phyloP scores from a whole-genome alignment of 2,113 vertebrate genomes.

The Loxodonta africana region DNA sequence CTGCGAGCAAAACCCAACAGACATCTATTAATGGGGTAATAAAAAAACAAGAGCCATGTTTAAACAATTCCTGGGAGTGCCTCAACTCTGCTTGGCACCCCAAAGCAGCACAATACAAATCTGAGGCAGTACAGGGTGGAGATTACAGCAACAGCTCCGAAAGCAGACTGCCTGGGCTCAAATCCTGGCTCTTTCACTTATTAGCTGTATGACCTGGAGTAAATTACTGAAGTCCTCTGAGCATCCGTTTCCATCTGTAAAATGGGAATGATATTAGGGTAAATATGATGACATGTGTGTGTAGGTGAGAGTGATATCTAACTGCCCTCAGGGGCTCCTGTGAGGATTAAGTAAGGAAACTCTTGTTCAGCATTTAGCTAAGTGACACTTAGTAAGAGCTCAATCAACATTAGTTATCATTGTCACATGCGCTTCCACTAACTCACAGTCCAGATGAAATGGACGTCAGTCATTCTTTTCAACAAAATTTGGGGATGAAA shows the following conservation, averaged over 20 bases:
- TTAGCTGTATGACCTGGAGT: neutral
- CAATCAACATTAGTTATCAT: neutral
- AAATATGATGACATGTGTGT: neutral
- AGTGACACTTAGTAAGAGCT: neutral
- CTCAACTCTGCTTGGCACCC: neutral
- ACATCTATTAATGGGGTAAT: neutral
- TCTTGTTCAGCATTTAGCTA: neutral
- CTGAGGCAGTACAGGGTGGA: neutral
- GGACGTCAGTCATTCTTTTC: neutral
- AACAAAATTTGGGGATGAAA: slow-evolving; percentile 29
- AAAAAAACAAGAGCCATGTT: slow-evolving; percentile 13
- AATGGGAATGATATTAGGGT: neutral
- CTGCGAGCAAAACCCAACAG: slow-evolving; percentile 58
- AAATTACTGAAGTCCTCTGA: neutral
- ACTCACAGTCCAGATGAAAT: neutral
- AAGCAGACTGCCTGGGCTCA: neutral
- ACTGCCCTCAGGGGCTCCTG: neutral
- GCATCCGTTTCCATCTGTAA: neutral
- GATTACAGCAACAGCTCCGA: neutral
- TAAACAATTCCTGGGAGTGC: neutral
- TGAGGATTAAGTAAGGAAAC: neutral
- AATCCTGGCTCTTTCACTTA: neutral
- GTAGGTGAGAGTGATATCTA: neutral
- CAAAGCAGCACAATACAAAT: neutral
- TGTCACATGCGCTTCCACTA: neutral